Percentiles rank a stretch among this genome's conserved stretches.
These are phyloP conservation scores for Salminus brasiliensis DNA, from an alignment of 2,113 vertebrate species.

Conservation along the genomic window DNA sequence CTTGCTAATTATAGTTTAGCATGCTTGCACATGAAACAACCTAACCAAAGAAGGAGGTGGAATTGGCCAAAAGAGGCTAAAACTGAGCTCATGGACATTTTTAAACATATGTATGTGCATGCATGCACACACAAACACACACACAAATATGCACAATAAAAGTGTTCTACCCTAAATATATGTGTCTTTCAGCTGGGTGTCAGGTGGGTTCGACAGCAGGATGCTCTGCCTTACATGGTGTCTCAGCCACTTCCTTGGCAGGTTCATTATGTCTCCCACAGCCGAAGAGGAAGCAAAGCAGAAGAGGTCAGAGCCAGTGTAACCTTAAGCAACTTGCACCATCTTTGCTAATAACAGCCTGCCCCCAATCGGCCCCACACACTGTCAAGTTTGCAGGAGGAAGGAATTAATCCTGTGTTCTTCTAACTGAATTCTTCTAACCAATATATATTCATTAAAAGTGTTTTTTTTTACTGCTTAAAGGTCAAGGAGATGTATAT, in stretches of 20 bases:
- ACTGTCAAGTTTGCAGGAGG: too few relatives aligned
- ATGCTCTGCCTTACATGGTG: constrained; percentile 81
- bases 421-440: too few relatives aligned
- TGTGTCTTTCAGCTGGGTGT: constrained; percentile 73
- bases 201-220: constrained; percentile 66
- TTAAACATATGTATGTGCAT: background rate
- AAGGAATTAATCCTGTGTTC: too few relatives aligned
- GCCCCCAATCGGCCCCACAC: too few relatives aligned
- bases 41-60: background rate
- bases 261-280: constrained; percentile 82
- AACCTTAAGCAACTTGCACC: too few relatives aligned
- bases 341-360: too few relatives aligned
- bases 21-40: background rate
- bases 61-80: background rate
- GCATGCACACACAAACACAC: background rate
- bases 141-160: background rate
- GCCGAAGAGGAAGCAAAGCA: constrained; percentile 78
- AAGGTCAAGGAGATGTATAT: too few relatives aligned
- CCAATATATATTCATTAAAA: too few relatives aligned
- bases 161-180: background rate
- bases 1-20: constrained; percentile 37
- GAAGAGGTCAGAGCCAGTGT: constrained; percentile 72
- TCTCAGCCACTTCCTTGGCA: constrained; percentile 88
- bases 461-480: too few relatives aligned
- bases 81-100: background rate